Base-by-base conservation (phyloP, 2,888 invertebrate species). In the Lysandra coridon region DNA sequence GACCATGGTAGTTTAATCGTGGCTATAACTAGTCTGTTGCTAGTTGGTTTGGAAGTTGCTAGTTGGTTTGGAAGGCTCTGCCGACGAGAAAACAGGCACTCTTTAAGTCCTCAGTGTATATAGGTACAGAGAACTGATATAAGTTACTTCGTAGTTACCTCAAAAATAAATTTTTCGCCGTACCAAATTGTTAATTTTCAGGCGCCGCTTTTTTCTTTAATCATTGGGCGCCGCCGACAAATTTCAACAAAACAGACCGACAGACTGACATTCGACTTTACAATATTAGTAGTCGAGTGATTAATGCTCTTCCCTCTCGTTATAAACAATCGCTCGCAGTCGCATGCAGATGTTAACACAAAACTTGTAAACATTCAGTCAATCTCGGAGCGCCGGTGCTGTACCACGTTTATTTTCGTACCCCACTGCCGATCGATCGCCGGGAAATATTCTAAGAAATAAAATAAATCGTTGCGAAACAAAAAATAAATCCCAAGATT, bases 331-430 rank as follows among this genome's bases (percentile, higher is more conserved):
- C 69, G 33, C 33, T 44, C 44, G 44, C 73, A 40, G 40, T 73
- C 73, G 40, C 73, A 69, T 33, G 69, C 53, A 76, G 76, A 76
- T 76, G 76, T 76, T 69, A 69, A 69, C 30, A 62, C 62, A 62
- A 76, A 76, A 57, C 76, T 33, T 53, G 30, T 33, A 49, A 57
- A 75, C 30, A 57, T 30, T 57, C 76, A 76, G 76, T 76, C 76
- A 57, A 76, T 53, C 57, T 57, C 53, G 12, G 76, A 57, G 30
- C 57, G 76, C 76, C 57, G 76, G 49, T 17, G 57, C 53, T 17
- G 76, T 76, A 30, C 53, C 30, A 76, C 76, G 76, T 76, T 57
- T 76, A 76, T 76, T 76, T 76, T 33, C 76, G 76, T 76, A 76
- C 49, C 53, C 53, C 53, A 57, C 49, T 33, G 49, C 44, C 23